Conservation (phyloP, 1,140 invertebrate genomes). For the Harpegnathos saltator region DNA sequence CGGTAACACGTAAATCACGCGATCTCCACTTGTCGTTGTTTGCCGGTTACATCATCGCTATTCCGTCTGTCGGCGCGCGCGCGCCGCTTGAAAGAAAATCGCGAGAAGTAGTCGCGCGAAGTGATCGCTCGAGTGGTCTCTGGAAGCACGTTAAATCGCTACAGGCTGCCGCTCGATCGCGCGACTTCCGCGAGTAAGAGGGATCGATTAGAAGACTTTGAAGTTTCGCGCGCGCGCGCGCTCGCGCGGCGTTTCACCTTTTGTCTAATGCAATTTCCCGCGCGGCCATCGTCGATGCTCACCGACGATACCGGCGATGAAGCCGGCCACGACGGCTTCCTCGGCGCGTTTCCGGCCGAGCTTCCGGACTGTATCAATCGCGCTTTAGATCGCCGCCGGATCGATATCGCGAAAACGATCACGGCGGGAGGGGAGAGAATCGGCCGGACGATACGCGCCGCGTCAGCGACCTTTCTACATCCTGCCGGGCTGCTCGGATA, state of each 20-base stretch:
- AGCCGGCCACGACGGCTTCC: not conserved
- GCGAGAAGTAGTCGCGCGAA: not conserved
- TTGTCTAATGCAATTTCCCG: slow-evolving; percentile 16
- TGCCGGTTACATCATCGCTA: not conserved
- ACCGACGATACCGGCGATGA: not conserved
- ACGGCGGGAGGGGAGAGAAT: slow-evolving; percentile 21
- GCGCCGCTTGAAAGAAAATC: not conserved
- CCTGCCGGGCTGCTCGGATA: slow-evolving; percentile 20
- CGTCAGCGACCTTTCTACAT: slow-evolving; percentile 29
- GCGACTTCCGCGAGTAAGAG: not conserved
- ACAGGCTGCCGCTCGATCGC: not conserved
- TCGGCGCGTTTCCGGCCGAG: not conserved
- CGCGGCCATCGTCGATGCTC: not conserved
- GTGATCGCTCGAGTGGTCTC: not conserved
- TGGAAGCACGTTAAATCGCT: not conserved
- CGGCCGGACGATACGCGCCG: not conserved
- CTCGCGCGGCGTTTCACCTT: not conserved
- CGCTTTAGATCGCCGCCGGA: slow-evolving; percentile 12
- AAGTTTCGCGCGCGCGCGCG: not conserved
- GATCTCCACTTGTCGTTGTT: no score
- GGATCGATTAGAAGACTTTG: not conserved
- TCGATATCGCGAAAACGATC: slow-evolving; percentile 44
- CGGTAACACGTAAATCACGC: not conserved
- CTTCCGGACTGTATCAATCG: slow-evolving; percentile 19
- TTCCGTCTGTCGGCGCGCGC: no score